Percentiles rank a stretch among this genome's conserved stretches.
These are phyloP conservation scores for Siderastrea radians DNA, from an alignment of 92 coral and sea anemone species.

Conservation along the genomic window DNA sequence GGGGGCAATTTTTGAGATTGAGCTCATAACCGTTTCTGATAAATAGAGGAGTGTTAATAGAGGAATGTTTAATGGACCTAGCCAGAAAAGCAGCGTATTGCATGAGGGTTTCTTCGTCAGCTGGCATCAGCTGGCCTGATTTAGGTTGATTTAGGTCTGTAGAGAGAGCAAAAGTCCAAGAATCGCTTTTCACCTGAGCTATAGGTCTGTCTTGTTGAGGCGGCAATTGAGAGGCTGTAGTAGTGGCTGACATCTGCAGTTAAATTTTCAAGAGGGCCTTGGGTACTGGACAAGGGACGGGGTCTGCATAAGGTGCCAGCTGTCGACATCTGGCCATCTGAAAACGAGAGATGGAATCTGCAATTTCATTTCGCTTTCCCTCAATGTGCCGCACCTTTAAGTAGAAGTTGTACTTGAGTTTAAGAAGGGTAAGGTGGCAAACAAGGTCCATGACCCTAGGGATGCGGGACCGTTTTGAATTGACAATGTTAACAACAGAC, in stretches of 20 bases:
- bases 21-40: conserved; percentile 46
- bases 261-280: conserved; percentile 44
- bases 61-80: conserved; percentile 48
- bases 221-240: conserved; percentile 37
- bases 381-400: conserved; percentile 50
- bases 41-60: conserved; percentile 58
- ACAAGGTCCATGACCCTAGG: conserved; percentile 58
- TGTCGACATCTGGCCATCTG: conserved; percentile 64
- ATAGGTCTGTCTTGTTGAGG: conserved; percentile 56
- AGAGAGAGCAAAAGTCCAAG: conserved; percentile 40
- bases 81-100: conserved; percentile 60
- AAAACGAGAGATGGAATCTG: conserved; percentile 70
- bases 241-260: conserved; percentile 47
- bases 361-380: conserved; percentile 62
- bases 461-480: conserved; percentile 74
- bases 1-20: conserved; percentile 27
- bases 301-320: conserved; percentile 50
- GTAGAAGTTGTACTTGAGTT: conserved; percentile 55
- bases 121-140: conserved; percentile 14
- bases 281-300: conserved; percentile 33
- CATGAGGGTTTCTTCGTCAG: conserved; percentile 40
- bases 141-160: background rate
- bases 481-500: conserved; percentile 63
- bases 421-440: conserved; percentile 55
- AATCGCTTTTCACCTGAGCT: conserved; percentile 61